A percentile compares a stretch with the other conserved stretches of the same genome.
Conservation (phyloP, 1,140 invertebrate species). For the Neodiprion pinetum region DNA sequence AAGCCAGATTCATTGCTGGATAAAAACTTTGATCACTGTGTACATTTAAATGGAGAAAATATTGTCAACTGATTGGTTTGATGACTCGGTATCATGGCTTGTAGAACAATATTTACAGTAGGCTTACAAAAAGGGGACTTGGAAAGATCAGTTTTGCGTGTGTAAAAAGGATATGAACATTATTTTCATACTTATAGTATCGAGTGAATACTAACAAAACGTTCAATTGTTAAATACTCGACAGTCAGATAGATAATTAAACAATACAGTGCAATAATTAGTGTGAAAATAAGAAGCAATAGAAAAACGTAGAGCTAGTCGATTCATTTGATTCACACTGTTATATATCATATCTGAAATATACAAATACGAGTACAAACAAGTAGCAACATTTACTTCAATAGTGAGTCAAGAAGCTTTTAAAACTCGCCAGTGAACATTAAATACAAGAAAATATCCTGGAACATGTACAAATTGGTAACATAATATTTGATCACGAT, state of each 20-base stretch:
- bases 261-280: constrained; percentile 2
- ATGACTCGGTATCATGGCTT: too few species aligned
- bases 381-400: constrained; percentile 5
- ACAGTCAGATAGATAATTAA: background rate
- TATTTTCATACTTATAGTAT: background rate
- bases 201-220: background rate
- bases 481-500: too few species aligned
- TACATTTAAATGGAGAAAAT: too few species aligned
- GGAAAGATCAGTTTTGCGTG: background rate
- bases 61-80: too few species aligned
- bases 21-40: too few species aligned
- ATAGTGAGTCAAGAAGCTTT: background rate
- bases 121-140: background rate
- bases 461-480: background rate
- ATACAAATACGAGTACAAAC: background rate
- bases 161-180: background rate
- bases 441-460: background rate
- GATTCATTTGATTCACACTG: constrained; percentile 7
- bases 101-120: too few species aligned
- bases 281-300: constrained; percentile 5
- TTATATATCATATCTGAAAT: background rate
- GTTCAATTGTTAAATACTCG: background rate
- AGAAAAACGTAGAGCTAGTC: background rate
- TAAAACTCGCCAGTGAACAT: background rate
- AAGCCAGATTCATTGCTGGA: too few species aligned